Evolutionary conservation across 2,888 invertebrate genomes (phyloP).

Genomic region (Zaprionus bogoriensis): DNA sequence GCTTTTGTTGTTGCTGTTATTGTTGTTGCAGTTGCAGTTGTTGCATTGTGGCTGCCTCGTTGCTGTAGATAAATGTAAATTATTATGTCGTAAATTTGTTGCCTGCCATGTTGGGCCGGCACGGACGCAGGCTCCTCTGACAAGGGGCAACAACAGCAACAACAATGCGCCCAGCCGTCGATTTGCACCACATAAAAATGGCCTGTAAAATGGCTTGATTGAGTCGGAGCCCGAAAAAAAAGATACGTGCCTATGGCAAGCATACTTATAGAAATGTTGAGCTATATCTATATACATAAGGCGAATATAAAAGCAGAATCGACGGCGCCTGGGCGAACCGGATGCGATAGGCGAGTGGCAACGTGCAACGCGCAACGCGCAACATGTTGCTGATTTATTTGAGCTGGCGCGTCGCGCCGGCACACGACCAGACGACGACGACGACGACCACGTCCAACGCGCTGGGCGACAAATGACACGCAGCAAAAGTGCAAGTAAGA

Average conservation of each 20-base stretch:
- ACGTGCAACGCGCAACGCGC: conserved; percentile 21
- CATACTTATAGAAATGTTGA: conserved; percentile 1
- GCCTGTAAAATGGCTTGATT: conserved; percentile 74
- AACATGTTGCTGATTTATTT: conserved; percentile 64
- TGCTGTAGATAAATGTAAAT: conserved; percentile 82
- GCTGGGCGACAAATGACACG: conserved; percentile 52
- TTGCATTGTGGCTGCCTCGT: conserved; percentile 67
- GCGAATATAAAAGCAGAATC: conserved; percentile 20
- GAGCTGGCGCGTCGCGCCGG: conserved; percentile 51
- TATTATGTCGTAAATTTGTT: conserved; percentile 81
- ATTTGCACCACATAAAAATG: conserved; percentile 47
- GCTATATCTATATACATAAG: neutral
- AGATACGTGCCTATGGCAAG: neutral
- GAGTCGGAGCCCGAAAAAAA: conserved; percentile 40
- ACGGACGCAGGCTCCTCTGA: conserved; percentile 40
- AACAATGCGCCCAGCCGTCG: conserved; percentile 61
- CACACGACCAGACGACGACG: conserved; percentile 53
- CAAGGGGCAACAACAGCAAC: conserved; percentile 39
- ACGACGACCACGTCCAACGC: conserved; percentile 58
- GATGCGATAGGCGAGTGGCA: conserved; percentile 66
- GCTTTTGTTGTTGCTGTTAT: too few species aligned
- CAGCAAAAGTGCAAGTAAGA: conserved; percentile 69
- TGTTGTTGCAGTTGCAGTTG: too few species aligned
- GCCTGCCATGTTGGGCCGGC: conserved; percentile 72
- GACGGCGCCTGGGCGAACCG: conserved; percentile 67